Evolutionary conservation across 30 jellyfish, hydroid and myxozoan species (phyloP).

Genomic region (Hydractinia echinata): DNA sequence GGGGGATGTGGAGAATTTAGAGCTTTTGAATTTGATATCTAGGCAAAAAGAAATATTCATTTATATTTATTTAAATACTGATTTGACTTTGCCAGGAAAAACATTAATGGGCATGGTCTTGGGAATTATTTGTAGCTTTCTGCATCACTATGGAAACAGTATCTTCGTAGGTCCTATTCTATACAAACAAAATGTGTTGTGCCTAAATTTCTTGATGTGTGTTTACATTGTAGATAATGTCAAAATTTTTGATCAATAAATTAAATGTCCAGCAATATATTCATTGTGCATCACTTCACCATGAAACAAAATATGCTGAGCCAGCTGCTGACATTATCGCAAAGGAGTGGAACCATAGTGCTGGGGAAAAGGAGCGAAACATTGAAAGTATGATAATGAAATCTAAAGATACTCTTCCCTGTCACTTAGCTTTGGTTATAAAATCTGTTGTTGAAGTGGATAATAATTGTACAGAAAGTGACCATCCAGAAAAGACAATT

Average conservation of each 20-base stretch:
- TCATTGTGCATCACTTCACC: conserved; percentile 18
- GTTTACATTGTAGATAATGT: too few species aligned
- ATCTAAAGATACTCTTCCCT: conserved; percentile 22
- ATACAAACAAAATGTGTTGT: too few species aligned
- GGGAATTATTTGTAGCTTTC: too few species aligned
- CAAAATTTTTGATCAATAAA: neutral
- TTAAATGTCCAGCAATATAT: neutral
- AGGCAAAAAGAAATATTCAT: too few species aligned
- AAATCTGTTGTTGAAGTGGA: neutral
- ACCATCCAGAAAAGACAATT: neutral
- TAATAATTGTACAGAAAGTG: neutral
- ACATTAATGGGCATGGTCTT: too few species aligned
- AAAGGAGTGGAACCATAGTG: conserved; percentile 26
- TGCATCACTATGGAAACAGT: too few species aligned
- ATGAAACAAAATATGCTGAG: conserved; percentile 27
- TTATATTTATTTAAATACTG: too few species aligned
- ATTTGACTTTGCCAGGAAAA: too few species aligned
- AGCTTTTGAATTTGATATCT: too few species aligned
- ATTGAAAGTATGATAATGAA: conserved; percentile 20
- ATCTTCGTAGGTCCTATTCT: too few species aligned
- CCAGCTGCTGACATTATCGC: conserved; percentile 33
- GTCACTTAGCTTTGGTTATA: conserved; percentile 24
- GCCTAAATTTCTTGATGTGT: too few species aligned
- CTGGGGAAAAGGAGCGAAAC: conserved; percentile 10
- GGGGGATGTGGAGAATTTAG: too few species aligned